Conservation (phyloP, 2,113 vertebrate species). For the Pituophis catenifer region DNA sequence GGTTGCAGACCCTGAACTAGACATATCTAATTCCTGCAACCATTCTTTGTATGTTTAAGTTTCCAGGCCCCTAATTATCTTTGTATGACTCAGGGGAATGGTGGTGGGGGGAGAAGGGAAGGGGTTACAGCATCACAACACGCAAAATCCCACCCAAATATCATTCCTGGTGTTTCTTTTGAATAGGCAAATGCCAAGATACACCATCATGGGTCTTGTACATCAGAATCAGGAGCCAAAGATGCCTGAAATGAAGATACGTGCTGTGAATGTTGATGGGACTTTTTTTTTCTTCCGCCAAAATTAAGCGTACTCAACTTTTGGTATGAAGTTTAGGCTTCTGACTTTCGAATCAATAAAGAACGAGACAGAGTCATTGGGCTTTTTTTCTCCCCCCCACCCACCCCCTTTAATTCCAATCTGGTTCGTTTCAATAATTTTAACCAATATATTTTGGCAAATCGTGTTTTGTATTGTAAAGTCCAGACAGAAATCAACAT, state of each 20-base stretch:
- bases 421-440: slow-evolving; percentile 37
- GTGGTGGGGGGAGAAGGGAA: neutral
- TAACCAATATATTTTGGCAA: slow-evolving; percentile 39
- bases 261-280: neutral
- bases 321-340: neutral
- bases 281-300: neutral
- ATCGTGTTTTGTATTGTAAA: slow-evolving; percentile 39
- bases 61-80: neutral
- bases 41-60: neutral
- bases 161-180: slow-evolving; percentile 8
- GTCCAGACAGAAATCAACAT: slow-evolving; percentile 24
- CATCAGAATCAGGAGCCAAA: neutral
- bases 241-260: neutral
- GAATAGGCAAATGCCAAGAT: neutral
- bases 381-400: neutral
- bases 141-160: neutral
- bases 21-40: neutral
- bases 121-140: neutral
- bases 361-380: neutral
- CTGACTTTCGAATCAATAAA: neutral
- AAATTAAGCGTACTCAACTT: neutral
- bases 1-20: neutral
- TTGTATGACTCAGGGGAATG: neutral
- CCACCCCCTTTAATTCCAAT: slow-evolving; percentile 37
- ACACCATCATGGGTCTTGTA: neutral